phyloP scores from a whole-genome alignment of 2,888 invertebrate genomes.

The Athalia circularis region DNA sequence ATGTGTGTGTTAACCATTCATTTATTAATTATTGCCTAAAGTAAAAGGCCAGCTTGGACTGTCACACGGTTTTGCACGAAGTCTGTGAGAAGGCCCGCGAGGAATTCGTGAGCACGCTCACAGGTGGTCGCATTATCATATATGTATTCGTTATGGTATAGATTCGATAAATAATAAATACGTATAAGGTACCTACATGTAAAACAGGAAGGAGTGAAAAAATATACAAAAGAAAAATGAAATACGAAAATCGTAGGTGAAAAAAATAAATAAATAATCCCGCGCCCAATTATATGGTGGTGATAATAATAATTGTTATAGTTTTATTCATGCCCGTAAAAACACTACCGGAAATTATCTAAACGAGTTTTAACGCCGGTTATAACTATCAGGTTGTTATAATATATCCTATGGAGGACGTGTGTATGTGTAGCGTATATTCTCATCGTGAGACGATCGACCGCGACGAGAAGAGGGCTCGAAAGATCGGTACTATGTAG shows the following conservation, averaged over 20 bases:
- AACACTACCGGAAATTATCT: slow-evolving; percentile 25
- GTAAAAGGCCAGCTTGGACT: neutral
- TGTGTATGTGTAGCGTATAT: neutral
- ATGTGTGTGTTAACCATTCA: neutral
- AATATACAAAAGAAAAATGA: too few relatives aligned
- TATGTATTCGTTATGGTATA: neutral
- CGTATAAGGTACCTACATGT: too few relatives aligned
- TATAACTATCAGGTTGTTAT: neutral
- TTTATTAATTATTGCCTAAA: slow-evolving; percentile 36
- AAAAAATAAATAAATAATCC: too few relatives aligned
- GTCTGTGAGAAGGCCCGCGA: too few relatives aligned
- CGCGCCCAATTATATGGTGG: neutral
- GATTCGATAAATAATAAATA: too few relatives aligned
- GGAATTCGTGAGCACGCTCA: neutral
- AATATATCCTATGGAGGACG: neutral
- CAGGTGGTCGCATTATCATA: neutral
- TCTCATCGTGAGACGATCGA: neutral
- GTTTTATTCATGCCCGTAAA: slow-evolving; percentile 21
- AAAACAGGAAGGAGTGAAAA: too few relatives aligned
- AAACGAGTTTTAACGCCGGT: slow-evolving; percentile 21
- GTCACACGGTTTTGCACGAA: neutral
- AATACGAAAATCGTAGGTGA: too few relatives aligned
- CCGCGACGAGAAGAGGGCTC: slow-evolving; percentile 5
- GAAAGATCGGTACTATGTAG: neutral
- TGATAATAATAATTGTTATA: slow-evolving; percentile 32